Base-by-base conservation (phyloP, 2,888 invertebrate species). In the Xylota segnis region DNA sequence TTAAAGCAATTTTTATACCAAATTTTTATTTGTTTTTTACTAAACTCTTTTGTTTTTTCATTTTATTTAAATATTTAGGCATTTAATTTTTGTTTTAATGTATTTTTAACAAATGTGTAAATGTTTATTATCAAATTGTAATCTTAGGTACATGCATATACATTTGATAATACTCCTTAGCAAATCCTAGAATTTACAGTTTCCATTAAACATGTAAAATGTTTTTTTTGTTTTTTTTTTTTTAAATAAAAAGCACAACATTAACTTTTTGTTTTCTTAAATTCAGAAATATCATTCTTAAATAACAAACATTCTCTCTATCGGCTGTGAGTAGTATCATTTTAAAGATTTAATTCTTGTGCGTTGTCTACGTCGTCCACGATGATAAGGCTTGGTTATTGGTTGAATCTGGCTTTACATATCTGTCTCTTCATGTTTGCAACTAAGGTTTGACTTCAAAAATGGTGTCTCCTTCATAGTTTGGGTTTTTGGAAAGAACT, bases 41-140 rank as follows among this genome's bases (percentile, higher is more conserved):
- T 78, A 74, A 65, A 82, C 54, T 61, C 9, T 68, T 23, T 82
- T 61, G 16, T 50, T 59, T 71, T 10, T n/a, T n/a, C n/a, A n/a
- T n/a, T n/a, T 58, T 61, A 52, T 14, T 34, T 61, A 58, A 82
- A 61, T 87, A 76, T 78, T 76, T 70, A n/a, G 82, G 66, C 77
- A 65, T 83, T 68, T 29, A 59, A 34, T 10, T 61, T 77, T 18
- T 68, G 54, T 37, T 76, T 59, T 9, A 72, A 54, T 71, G 59
- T 83, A 56, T 72, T 68, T 23, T 61, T 83, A 76, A 87, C 76
- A 74, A 87, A 86, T 82, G 71, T 86, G 86, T 82, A 87, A 87
- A 83, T 74, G 52, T 87, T 83, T 83, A 87, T 87, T 77, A 84
- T 84, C 82, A 82, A 77, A 87, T 87, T 77, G 66, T 87, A 83